Evolutionary conservation across 2,113 vertebrate genomes (phyloP), one percentile per base, ranked within the genome.

Genomic region (Erythrocebus patas): DNA sequence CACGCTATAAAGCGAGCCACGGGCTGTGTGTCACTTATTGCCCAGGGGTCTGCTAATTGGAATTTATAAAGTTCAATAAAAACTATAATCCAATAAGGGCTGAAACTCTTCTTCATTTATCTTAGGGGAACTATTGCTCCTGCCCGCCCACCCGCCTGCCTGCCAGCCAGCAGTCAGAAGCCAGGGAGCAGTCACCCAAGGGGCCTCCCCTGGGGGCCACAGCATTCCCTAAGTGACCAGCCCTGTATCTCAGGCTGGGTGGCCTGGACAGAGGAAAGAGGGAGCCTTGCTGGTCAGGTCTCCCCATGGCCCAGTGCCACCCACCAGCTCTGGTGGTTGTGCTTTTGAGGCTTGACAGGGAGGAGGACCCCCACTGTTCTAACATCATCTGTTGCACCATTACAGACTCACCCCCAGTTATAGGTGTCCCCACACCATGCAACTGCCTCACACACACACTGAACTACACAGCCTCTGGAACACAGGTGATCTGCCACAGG

Each of bases 11-110:
- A 99, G 98, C 97, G 98, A 98, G 98, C 98, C 98, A 97, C 96
- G 95, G 98, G 98, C 98, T 98, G 97, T 79, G 88, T 98, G 98
- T 99, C 98, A 98, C 98, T 98, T 99, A 98, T 98, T 98, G 99
- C 99, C 98, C 99, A 98, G 98, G 98, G 99, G 98, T 98, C 98
- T 99, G 98, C 98, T 99, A 99, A 99, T 99, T 99, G 98, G 99
- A 99, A 99, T 99, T 99, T 99, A 99, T 99, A 99, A 99, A 99
- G 98, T 99, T 99, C 99, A 99, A 99, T 99, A 99, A 99, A 99
- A 99, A 98, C 98, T 98, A 98, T 99, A 99, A 99, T 99, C 98
- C 99, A 99, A 99, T 99, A 99, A 99, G 98, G 98, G 98, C 98
- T 98, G 97, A 98, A 99, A 98, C 98, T 98, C 99, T 98, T 98